Evolutionary conservation across 1,140 invertebrate genomes (phyloP), one percentile per base, ranked within the genome.

Genomic region (Drosophila jambulina): DNA sequence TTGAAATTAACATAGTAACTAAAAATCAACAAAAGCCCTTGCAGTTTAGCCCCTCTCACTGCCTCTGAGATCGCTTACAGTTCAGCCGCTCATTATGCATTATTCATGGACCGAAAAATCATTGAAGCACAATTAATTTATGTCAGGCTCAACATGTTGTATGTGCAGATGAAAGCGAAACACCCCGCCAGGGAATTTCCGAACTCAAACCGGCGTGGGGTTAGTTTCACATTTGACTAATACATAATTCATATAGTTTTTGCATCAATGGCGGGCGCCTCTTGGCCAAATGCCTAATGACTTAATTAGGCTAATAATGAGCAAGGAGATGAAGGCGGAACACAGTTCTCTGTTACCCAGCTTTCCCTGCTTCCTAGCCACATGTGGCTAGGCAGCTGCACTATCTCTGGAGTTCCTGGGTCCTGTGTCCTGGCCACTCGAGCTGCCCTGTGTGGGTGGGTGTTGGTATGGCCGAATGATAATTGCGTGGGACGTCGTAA

Each of bases 271-370:
- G 25, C 12, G 65, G 42, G 25, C 12, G 65, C 56, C 74, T 58
- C 46, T 76, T 67, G 56, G 76, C 77, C 84, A 78, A 84, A 81
- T 81, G 64, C 69, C 75, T 81, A 90, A 85, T 88, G 85, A 88
- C 85, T 90, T 90, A 88, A 88, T 88, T 90, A 88, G 78, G 48
- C 81, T 82, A 82, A 85, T 88, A 83, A 88, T 75, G 71, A 79
- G 45, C 60, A 12, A 15, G 29, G 49, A 32, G 17, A 19, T 36
- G 67, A 42, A 43, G 19, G 51, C 17, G 17, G 4, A 8, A 13
- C 43, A 2, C 21, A 5, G 21, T 23, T 6, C 13, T 13, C 43
- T 29, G 9, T 10, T 5, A 6, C 21, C 2, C 19, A 15, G 43
- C 21, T 27, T 25, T 54, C 13, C 49, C 48, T 25, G 6, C 15